phyloP scores from a whole-genome alignment of 2,888 invertebrate species.

The Sphaeridia pumilis region DNA sequence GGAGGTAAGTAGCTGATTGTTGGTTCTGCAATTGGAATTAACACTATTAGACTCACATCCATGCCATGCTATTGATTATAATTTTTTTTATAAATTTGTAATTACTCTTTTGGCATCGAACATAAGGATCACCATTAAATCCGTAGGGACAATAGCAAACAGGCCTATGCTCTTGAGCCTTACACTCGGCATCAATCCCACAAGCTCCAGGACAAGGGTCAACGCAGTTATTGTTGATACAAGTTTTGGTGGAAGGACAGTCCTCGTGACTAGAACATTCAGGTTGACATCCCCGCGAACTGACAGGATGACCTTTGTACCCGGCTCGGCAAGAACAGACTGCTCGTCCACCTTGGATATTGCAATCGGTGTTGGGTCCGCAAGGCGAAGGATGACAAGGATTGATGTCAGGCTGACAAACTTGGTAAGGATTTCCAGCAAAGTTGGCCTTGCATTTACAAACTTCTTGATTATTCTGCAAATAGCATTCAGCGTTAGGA shows the following conservation, averaged over 20 bases:
- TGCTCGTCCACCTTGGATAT: slow-evolving; percentile 55
- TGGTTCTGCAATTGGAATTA: not conserved
- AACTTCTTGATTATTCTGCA: slow-evolving; percentile 62
- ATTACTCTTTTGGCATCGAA: slow-evolving; percentile 39
- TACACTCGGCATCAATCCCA: slow-evolving; percentile 56
- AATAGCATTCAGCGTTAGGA: slow-evolving; percentile 66
- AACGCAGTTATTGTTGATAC: slow-evolving; percentile 41
- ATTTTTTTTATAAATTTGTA: not conserved
- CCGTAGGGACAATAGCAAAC: slow-evolving; percentile 63
- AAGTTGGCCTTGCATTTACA: slow-evolving; percentile 68
- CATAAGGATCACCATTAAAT: slow-evolving; percentile 63
- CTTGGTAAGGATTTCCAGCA: slow-evolving; percentile 65
- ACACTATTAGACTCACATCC: no score
- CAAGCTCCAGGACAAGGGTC: slow-evolving; percentile 45
- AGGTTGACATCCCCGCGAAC: slow-evolving; percentile 45
- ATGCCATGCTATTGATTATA: no score
- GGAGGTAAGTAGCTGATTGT: not conserved
- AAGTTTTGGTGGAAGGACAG: slow-evolving; percentile 60
- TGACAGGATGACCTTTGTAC: slow-evolving; percentile 63
- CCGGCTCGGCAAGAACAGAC: slow-evolving; percentile 65
- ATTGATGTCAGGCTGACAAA: slow-evolving; percentile 58
- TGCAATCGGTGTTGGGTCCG: slow-evolving; percentile 65
- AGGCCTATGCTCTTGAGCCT: slow-evolving; percentile 43
- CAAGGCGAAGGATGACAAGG: slow-evolving; percentile 71
- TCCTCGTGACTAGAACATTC: slow-evolving; percentile 75